Evolutionary conservation across 2,113 vertebrate species (phyloP).

Genomic region (Apistogramma diplotaenia): DNA sequence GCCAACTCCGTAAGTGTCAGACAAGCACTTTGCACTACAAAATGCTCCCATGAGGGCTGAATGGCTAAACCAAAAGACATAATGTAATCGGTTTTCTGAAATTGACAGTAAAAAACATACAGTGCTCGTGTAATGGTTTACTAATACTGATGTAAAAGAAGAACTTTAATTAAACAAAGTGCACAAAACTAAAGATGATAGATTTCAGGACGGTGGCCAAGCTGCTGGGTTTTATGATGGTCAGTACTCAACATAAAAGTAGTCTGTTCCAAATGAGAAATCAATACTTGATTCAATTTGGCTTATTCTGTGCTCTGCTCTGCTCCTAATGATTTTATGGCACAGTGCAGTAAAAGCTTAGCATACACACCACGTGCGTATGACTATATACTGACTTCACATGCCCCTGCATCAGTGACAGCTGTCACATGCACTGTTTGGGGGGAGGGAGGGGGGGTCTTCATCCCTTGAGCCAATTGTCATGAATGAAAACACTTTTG

Average conservation of each 20-base stretch:
- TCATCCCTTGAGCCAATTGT: not conserved
- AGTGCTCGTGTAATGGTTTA: not conserved
- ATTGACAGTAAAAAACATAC: not conserved
- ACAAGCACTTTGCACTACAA: not conserved
- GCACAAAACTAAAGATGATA: not conserved
- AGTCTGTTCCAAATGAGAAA: not conserved
- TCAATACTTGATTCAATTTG: slow-evolving; percentile 22
- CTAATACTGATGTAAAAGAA: not conserved
- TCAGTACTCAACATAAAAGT: not conserved
- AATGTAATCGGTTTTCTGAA: not conserved
- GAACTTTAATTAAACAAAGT: not conserved
- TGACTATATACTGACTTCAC: not conserved
- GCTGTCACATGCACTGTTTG: not conserved
- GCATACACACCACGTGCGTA: not conserved
- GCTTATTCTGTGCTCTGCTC: not conserved
- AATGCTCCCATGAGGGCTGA: not conserved
- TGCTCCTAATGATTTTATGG: not conserved
- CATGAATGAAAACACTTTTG: not conserved
- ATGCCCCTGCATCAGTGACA: not conserved
- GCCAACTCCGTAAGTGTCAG: slow-evolving; percentile 75
- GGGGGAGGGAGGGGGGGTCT: not conserved
- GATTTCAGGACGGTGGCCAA: not conserved
- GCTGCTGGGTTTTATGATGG: slow-evolving; percentile 4
- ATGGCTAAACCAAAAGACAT: not conserved
- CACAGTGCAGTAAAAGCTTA: not conserved